A percentile compares a stretch with the other conserved stretches of the same genome.
Conservation (phyloP, 2,797 vertebrate species). For the Gambusia yucatana region DNA sequence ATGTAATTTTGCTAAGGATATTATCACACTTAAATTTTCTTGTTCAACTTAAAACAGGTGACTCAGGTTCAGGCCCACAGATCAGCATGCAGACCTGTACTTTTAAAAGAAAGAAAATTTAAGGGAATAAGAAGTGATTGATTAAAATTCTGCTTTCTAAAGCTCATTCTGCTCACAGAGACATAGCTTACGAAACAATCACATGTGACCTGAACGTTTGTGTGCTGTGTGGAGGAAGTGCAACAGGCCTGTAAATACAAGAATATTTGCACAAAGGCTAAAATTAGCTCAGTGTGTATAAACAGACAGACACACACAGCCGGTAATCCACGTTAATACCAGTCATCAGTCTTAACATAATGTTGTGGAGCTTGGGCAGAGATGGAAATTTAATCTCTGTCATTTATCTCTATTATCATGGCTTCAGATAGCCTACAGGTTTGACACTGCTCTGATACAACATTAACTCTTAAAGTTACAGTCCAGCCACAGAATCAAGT, state of each 20-base stretch:
- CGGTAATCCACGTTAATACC: constrained; percentile 52
- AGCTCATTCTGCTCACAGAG: neutral
- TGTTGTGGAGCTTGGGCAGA: constrained; percentile 26
- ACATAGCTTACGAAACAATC: constrained; percentile 5
- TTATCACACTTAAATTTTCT: constrained; percentile 22
- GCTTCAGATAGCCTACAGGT: constrained; percentile 24
- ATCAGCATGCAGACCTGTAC: constrained; percentile 35
- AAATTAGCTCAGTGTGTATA: constrained; percentile 35
- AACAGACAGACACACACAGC: constrained; percentile 39
- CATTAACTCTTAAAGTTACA: constrained; percentile 7
- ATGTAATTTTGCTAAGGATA: neutral
- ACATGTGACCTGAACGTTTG: constrained; percentile 15
- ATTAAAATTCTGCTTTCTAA: constrained; percentile 28
- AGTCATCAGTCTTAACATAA: constrained; percentile 53
- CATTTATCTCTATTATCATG: constrained; percentile 59
- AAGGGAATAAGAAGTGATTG: constrained; percentile 35
- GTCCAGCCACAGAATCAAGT: neutral
- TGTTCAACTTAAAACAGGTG: constrained; percentile 44
- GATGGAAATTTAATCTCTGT: constrained; percentile 49
- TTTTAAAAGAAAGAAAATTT: constrained; percentile 38
- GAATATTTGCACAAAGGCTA: constrained; percentile 32
- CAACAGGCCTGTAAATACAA: constrained; percentile 19
- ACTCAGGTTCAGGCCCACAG: constrained; percentile 38
- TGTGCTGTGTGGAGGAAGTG: constrained; percentile 16
- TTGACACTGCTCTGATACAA: constrained; percentile 11